A percentile compares a stretch with the other conserved stretches of the same genome.
Evolutionary conservation across 2,797 vertebrate species (phyloP).

Genomic region (Avahi laniger): DNA sequence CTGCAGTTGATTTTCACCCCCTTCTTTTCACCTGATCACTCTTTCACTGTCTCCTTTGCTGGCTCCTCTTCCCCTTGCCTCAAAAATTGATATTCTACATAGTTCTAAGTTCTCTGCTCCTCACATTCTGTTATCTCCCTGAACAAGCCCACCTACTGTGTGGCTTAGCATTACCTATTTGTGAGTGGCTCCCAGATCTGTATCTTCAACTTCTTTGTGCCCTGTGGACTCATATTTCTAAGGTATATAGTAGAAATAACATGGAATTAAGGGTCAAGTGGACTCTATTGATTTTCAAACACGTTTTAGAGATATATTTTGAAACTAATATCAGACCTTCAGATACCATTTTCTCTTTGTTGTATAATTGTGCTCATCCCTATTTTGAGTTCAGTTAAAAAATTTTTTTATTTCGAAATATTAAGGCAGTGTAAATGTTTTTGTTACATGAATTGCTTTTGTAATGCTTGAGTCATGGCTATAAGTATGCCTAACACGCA

Average conservation of each 20-base stretch:
- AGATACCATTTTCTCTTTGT: constrained; percentile 4
- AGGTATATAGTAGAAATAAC: not conserved
- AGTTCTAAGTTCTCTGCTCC: not conserved
- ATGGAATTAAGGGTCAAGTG: not conserved
- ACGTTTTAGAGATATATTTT: not conserved
- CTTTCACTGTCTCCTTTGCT: not conserved
- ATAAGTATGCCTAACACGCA: not conserved
- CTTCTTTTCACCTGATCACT: not conserved
- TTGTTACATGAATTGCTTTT: not conserved
- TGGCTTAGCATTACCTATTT: not conserved
- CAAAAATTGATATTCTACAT: not conserved
- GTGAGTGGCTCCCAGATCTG: not conserved
- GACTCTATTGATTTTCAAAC: not conserved
- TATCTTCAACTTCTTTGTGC: not conserved
- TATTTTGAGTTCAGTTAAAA: not conserved
- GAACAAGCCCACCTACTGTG: not conserved
- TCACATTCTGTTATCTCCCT: not conserved
- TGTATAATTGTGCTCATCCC: not conserved
- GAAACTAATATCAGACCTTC: not conserved
- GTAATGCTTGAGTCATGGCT: not conserved
- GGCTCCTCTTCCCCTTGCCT: not conserved
- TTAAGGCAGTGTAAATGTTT: not conserved
- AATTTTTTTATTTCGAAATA: not conserved
- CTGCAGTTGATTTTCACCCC: not conserved
- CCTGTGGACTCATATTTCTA: not conserved